Evolutionary conservation across 2,113 vertebrate genomes (phyloP).

Genomic region (Poicephalus meyeri): DNA sequence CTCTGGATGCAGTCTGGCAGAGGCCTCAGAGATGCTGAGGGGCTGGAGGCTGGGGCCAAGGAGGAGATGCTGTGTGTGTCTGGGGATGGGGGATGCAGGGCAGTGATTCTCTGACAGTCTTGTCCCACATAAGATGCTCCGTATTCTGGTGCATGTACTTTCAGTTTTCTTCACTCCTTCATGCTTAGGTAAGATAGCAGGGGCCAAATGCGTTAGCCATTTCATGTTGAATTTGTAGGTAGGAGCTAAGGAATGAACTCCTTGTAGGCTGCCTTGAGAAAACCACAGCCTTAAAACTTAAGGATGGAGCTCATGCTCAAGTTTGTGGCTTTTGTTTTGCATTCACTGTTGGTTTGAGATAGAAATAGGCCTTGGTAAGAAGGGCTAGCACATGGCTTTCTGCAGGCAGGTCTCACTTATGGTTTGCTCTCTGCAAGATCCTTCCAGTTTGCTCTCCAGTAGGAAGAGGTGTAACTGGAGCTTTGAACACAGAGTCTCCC

Average conservation of each 20-base stretch:
- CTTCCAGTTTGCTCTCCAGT: background rate
- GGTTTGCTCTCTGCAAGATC: background rate
- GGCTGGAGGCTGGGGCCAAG: background rate
- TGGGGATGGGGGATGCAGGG: background rate
- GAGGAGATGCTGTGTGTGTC: background rate
- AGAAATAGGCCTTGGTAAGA: background rate
- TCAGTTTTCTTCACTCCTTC: background rate
- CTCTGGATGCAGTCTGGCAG: background rate
- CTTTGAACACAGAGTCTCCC: background rate
- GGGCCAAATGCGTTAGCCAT: background rate
- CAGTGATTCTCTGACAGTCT: background rate
- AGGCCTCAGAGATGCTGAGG: background rate
- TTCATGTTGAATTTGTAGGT: background rate
- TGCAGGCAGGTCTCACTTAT: background rate
- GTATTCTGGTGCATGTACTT: background rate
- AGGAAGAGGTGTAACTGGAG: background rate
- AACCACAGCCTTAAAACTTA: background rate
- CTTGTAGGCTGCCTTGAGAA: background rate
- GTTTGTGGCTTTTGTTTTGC: background rate
- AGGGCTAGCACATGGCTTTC: background rate
- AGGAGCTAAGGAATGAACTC: background rate
- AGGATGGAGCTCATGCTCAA: background rate
- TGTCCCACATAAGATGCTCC: background rate
- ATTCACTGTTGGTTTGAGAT: background rate
- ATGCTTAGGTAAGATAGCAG: background rate